Percentiles rank a stretch among this genome's conserved stretches.
Evolutionary conservation across 2,888 invertebrate species (phyloP).

Genomic region (Lycaena phlaeas): DNA sequence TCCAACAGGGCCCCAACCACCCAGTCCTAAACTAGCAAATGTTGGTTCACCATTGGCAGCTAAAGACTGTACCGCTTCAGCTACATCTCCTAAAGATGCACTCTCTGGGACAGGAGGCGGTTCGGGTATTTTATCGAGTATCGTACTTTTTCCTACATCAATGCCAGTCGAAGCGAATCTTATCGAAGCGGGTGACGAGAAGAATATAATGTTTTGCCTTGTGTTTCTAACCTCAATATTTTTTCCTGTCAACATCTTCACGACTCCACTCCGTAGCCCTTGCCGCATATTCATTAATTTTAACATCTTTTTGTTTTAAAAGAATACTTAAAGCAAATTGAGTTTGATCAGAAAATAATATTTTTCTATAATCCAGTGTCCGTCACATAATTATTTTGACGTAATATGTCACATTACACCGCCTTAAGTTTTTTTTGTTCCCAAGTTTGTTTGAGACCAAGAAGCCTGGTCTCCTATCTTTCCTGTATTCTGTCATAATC

Average conservation of each 20-base stretch:
- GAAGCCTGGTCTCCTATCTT: too few species aligned
- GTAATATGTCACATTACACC: too few species aligned
- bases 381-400: constrained; percentile 3
- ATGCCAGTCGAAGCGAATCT: constrained; percentile 46
- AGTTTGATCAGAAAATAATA: neutral
- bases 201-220: constrained; percentile 42
- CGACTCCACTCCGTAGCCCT: constrained; percentile 47
- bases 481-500: too few species aligned
- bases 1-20: constrained; percentile 87
- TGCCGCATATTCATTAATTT: constrained; percentile 49
- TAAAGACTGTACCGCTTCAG: constrained; percentile 50
- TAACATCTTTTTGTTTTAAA: constrained; percentile 38
- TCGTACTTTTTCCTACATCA: constrained; percentile 37
- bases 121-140: constrained; percentile 55
- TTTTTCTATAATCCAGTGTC: neutral
- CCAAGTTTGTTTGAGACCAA: too few species aligned
- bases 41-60: constrained; percentile 80
- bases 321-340: neutral
- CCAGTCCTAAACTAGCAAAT: constrained; percentile 86
- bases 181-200: constrained; percentile 45
- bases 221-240: constrained; percentile 65
- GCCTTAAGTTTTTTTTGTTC: too few species aligned
- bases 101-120: constrained; percentile 59
- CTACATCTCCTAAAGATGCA: constrained; percentile 35
- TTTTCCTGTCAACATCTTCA: constrained; percentile 50